Evolutionary conservation across 2,797 vertebrate species (phyloP).

Genomic region (Macroramphosus scolopax): DNA sequence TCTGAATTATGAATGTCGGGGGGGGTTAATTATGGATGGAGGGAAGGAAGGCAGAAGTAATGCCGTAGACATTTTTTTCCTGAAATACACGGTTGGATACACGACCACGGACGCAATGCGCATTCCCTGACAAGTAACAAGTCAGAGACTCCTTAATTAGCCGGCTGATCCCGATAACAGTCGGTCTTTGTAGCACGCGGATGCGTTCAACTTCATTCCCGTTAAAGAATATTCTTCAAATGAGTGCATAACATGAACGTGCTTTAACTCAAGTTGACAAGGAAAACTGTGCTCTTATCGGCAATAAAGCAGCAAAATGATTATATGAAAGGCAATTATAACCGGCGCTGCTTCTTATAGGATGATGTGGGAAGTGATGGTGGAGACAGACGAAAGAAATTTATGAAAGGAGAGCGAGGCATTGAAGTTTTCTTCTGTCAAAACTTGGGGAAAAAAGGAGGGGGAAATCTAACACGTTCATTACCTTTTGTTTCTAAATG

Average conservation of each 20-base stretch:
- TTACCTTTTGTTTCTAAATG: slow-evolving; percentile 43
- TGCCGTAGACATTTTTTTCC: slow-evolving; percentile 70
- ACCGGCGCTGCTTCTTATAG: slow-evolving; percentile 46
- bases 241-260: slow-evolving; percentile 40
- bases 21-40: slow-evolving; percentile 76
- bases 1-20: slow-evolving; percentile 77
- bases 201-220: slow-evolving; percentile 48
- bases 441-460: slow-evolving; percentile 39
- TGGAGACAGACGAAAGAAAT: slow-evolving; percentile 49
- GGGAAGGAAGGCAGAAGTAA: slow-evolving; percentile 57
- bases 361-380: slow-evolving; percentile 51
- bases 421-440: slow-evolving; percentile 51
- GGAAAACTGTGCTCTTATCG: slow-evolving; percentile 51
- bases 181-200: slow-evolving; percentile 47
- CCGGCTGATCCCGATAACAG: slow-evolving; percentile 46
- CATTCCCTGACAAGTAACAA: slow-evolving; percentile 53
- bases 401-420: slow-evolving; percentile 37
- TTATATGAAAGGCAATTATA: slow-evolving; percentile 61
- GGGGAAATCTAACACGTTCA: slow-evolving; percentile 19
- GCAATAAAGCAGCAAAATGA: slow-evolving; percentile 60
- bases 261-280: slow-evolving; percentile 63
- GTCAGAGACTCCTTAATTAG: slow-evolving; percentile 66
- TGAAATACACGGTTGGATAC: slow-evolving; percentile 64
- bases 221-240: slow-evolving; percentile 48
- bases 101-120: slow-evolving; percentile 45